A percentile compares a stretch with the other conserved stretches of the same genome.
Evolutionary conservation across 2,113 vertebrate species (phyloP).

Genomic region (Mus spicilegus): DNA sequence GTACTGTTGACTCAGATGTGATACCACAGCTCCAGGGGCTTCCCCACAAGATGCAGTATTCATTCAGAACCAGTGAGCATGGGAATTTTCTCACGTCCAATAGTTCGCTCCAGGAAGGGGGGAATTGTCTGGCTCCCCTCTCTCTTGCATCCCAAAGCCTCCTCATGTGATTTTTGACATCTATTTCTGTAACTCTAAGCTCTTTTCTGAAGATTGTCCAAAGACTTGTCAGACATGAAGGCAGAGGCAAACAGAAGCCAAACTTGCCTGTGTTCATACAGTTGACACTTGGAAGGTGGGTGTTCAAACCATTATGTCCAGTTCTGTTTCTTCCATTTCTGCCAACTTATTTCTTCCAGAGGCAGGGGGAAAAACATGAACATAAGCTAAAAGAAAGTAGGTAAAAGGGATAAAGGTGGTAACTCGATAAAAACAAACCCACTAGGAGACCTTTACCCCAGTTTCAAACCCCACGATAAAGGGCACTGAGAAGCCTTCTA

Average conservation of each 20-base stretch:
- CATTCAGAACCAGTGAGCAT: neutral
- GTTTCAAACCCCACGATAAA: constrained; percentile 2
- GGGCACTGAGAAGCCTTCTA: neutral
- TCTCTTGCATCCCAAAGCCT: neutral
- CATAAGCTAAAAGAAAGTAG: neutral
- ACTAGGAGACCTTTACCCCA: neutral
- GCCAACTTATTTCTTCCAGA: too few relatives aligned
- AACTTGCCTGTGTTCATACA: neutral
- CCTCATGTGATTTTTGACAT: neutral
- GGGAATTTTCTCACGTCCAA: neutral
- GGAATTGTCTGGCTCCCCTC: neutral
- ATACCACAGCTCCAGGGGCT: neutral
- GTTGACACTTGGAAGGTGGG: neutral
- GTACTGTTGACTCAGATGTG: neutral
- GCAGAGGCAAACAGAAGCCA: constrained; percentile 23
- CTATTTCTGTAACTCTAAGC: constrained; percentile 5
- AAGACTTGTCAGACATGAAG: neutral
- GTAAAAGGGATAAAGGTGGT: neutral
- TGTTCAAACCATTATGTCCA: neutral
- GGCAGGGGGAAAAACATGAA: neutral
- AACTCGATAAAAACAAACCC: neutral
- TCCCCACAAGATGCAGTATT: neutral
- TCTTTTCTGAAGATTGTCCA: neutral
- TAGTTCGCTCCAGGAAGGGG: neutral
- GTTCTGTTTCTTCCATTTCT: neutral